Conservation (phyloP, 2,797 vertebrate species). For the Pteronotus mesoamericanus region DNA sequence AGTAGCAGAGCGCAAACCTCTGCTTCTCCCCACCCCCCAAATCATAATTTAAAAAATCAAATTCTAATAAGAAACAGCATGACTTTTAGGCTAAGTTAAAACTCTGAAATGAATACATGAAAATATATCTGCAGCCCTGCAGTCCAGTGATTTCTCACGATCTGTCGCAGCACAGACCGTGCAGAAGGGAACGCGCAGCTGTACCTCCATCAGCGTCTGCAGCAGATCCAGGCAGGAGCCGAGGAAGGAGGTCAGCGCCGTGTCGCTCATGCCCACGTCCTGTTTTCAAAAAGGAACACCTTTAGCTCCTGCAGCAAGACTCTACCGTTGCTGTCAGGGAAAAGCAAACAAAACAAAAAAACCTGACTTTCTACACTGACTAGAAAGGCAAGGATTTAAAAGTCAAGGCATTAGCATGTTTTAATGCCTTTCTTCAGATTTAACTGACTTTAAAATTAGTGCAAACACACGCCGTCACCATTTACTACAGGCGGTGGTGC, state of each 20-base stretch:
- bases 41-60: not conserved
- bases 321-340: not conserved
- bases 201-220: constrained; percentile 95
- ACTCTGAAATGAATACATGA: not conserved
- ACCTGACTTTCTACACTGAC: not conserved
- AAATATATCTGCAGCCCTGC: not conserved
- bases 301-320: not conserved
- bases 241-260: constrained; percentile 91
- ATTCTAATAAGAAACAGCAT: not conserved
- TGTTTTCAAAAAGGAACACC: constrained; percentile 70
- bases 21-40: not conserved
- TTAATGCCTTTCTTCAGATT: not conserved
- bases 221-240: constrained; percentile 93
- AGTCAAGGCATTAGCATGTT: not conserved
- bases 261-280: constrained; percentile 97
- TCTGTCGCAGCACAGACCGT: not conserved
- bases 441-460: not conserved
- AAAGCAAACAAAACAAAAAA: not conserved
- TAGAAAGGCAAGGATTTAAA: not conserved
- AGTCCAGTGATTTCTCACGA: not conserved
- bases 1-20: not conserved
- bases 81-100: not conserved
- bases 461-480: not conserved
- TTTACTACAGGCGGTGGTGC: accelerated
- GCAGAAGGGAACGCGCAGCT: not conserved